Conservation (phyloP, 1,140 invertebrate species). For the Pinna nobilis region DNA sequence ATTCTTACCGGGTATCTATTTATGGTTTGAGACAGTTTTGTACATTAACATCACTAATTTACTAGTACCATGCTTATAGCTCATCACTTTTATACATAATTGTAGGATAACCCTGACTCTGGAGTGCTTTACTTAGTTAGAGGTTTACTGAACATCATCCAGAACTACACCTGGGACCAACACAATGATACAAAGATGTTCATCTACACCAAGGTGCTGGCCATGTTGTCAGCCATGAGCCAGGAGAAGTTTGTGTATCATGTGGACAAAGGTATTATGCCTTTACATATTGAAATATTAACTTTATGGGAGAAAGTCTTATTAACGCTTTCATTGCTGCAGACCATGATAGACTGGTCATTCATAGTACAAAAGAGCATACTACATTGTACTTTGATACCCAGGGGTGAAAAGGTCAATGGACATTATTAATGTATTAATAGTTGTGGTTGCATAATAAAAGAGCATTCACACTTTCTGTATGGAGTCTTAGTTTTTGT, state of each 20-base stretch:
- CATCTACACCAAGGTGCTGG: conserved; percentile 83
- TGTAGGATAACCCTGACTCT: conserved; percentile 90
- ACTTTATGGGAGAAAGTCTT: no score
- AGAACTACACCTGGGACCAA: conserved; percentile 82
- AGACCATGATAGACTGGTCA: background rate
- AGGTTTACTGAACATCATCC: conserved; percentile 84
- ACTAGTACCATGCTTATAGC: background rate
- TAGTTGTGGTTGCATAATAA: no score
- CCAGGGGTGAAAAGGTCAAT: no score
- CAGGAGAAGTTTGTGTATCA: conserved; percentile 89
- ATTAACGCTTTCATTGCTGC: background rate
- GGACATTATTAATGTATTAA: no score
- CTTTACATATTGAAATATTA: no score
- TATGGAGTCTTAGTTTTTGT: no score
- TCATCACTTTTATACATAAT: conserved; percentile 33
- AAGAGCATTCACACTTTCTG: no score
- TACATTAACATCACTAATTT: background rate
- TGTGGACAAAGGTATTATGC: conserved; percentile 83
- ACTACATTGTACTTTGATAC: no score
- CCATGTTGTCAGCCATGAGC: conserved; percentile 83
- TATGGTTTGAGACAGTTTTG: background rate
- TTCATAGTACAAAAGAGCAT: no score
- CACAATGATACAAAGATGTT: conserved; percentile 76
- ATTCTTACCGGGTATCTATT: no score
- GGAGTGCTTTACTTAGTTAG: conserved; percentile 85